phyloP scores from a whole-genome alignment of 1,140 invertebrate species.

The Neodiprion fabricii region DNA sequence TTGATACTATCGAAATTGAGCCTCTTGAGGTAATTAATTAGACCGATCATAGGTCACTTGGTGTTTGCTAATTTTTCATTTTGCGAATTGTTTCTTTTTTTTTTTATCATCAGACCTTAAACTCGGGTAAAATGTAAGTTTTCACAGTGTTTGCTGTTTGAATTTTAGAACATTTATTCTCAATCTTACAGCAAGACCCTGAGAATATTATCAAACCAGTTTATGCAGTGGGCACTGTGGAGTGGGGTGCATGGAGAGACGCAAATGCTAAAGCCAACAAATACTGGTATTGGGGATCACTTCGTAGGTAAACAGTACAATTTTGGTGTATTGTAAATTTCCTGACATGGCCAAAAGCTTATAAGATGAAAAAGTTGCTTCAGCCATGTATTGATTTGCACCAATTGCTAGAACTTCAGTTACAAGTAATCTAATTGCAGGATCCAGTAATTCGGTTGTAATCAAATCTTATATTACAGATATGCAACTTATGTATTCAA shows the following conservation, averaged over 20 bases:
- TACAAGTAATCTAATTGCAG: constrained; percentile 39
- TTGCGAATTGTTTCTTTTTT: neutral
- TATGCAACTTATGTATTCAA: constrained; percentile 76
- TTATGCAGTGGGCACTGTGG: constrained; percentile 78
- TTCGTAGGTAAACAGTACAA: constrained; percentile 64
- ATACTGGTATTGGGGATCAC: constrained; percentile 86
- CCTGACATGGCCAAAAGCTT: neutral
- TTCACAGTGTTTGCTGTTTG: neutral
- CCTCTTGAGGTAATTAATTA: constrained; percentile 50
- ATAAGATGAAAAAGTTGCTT: neutral
- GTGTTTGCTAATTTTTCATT: neutral
- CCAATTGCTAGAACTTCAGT: constrained; percentile 49
- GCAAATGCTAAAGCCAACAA: constrained; percentile 74
- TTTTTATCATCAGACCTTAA: neutral
- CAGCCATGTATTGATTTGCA: constrained; percentile 15
- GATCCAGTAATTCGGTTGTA: neutral
- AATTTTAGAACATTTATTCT: constrained; percentile 15
- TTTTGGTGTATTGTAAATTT: constrained; percentile 22
- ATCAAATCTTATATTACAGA: neutral
- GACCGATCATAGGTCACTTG: neutral
- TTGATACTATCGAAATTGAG: constrained; percentile 85
- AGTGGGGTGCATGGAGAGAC: constrained; percentile 87
- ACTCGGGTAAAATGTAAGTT: neutral
- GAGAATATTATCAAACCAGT: constrained; percentile 71
- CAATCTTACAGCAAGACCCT: constrained; percentile 48